Conservation (phyloP, 2,797 vertebrate genomes). For the Sebastes cheni region DNA sequence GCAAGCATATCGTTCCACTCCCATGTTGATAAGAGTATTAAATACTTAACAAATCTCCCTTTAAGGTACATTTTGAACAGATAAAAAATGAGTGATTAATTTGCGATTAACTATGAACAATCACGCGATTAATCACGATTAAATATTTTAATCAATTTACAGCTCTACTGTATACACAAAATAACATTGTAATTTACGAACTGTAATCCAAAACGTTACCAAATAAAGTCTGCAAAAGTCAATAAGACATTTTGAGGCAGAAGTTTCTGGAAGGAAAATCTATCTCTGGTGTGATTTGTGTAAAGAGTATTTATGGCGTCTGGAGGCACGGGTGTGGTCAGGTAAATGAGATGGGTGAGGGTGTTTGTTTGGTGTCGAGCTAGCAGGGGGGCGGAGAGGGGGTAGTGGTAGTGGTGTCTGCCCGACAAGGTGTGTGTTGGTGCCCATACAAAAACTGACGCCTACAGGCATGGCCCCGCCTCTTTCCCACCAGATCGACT, state of each 20-base stretch:
- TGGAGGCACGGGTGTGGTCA: conserved; percentile 70
- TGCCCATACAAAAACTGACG: conserved; percentile 63
- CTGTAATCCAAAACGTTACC: neutral
- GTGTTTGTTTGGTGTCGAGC: conserved; percentile 61
- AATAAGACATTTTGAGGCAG: neutral
- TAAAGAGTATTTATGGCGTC: conserved; percentile 56
- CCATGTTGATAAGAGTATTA: no score
- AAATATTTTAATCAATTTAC: no score
- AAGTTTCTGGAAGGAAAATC: neutral
- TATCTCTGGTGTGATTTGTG: conserved; percentile 3
- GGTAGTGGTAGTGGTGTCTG: conserved; percentile 42
- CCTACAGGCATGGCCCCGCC: conserved; percentile 71
- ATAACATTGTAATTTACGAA: neutral
- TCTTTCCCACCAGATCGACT: conserved; percentile 82
- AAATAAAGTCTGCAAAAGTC: neutral
- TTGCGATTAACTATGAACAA: no score
- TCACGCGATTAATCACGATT: no score
- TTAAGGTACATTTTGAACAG: no score
- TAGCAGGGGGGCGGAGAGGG: neutral
- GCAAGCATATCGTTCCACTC: no score
- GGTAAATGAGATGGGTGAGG: conserved; percentile 66
- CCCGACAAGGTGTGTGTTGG: conserved; percentile 59
- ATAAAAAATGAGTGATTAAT: no score
- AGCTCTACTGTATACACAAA: neutral
- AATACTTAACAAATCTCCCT: no score